Conservation (phyloP, 2,797 vertebrate genomes). For the Margarornis squamiger region DNA sequence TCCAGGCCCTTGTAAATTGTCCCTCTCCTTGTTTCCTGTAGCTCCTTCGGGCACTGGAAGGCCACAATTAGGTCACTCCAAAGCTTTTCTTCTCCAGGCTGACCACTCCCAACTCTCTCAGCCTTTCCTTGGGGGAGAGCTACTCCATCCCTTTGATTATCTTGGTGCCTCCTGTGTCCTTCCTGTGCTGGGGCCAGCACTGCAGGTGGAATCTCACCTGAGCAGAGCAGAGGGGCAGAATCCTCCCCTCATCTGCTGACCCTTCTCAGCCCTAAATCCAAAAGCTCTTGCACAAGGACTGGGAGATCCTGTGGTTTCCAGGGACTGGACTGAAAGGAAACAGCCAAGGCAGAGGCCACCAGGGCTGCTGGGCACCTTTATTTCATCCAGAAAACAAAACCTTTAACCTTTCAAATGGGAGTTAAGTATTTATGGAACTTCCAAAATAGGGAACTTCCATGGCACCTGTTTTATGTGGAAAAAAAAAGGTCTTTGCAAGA, state of each 20-base stretch:
- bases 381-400: not conserved
- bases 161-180: not conserved
- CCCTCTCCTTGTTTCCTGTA: not conserved
- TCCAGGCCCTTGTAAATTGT: not conserved
- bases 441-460: fast-evolving
- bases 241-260: not conserved
- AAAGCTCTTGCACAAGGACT: not conserved
- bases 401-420: not conserved
- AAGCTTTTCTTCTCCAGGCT: not conserved
- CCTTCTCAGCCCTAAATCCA: not conserved
- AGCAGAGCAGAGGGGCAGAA: not conserved
- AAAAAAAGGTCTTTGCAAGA: not conserved
- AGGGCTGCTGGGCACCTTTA: not conserved
- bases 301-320: not conserved
- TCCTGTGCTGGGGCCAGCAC: not conserved
- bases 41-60: not conserved
- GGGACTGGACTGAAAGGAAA: not conserved
- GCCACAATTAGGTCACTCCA: not conserved
- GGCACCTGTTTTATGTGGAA: not conserved
- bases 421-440: not conserved
- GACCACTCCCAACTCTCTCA: not conserved
- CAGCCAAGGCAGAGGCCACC: not conserved
- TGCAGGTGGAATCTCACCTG: not conserved
- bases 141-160: not conserved
- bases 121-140: not conserved